Evolutionary conservation across 2,888 invertebrate species (phyloP), one percentile per base, ranked within the genome.

Genomic region (Hirtodrosophila confusa): DNA sequence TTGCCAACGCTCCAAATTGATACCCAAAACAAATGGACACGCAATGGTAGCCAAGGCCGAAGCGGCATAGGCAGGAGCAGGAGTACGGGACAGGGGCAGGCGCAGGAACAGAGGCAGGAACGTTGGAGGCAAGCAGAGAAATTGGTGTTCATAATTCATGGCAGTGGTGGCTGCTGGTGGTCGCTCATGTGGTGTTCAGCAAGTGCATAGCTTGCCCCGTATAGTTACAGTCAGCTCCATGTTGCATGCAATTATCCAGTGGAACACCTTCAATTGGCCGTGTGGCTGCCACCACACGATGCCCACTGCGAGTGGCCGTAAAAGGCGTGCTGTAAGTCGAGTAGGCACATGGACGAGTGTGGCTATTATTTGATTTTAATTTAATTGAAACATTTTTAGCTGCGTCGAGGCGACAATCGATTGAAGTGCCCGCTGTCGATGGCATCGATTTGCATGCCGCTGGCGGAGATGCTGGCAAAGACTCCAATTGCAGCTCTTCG

Each of bases 341-440:
- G 75, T 72, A 70, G 80, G 71, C 74, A 71, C 10, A 31, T 31
- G 31, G 31, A 31, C 31, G 31, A 9, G 27, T 50, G 50, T 33
- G 24, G 68, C 69, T 51, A 69, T 69, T 69, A 69, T 74, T 69
- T 74, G 61, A 73, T 73, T 74, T 86, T 75, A 75, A 68, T 84
- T 84, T 86, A 84, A 86, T 84, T 84, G 85, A 84, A 86, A 84
- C 85, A 84, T 80, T 86, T 84, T 79, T 86, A 86, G 86, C 70
- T 64, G 68, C 78, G 48, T 43, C 53, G 41, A 67, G 69, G 78
- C 65, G 74, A 76, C 85, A 83, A 66, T 64, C 86, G 80, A 83
- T 86, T 83, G 80, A 82, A 86, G 86, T 86, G 79, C 68, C 85
- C 60, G 65, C 56, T 69, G 72, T 71, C 58, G 78, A 60, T 84